Base-by-base conservation (phyloP, 1,140 invertebrate genomes). In the Caenorhabditis remanei region DNA sequence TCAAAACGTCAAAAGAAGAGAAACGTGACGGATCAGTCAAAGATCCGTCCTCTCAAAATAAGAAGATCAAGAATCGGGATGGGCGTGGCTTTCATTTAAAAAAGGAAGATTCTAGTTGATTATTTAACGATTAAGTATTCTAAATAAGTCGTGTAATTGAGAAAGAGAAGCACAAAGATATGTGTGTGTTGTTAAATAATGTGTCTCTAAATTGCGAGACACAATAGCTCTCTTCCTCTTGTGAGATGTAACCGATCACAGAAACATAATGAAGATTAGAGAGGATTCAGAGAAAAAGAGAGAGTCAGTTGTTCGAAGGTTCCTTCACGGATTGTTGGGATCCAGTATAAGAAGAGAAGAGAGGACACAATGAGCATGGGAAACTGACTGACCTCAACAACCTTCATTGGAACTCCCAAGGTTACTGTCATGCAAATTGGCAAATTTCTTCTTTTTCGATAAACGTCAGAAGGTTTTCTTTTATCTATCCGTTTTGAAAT, bases 181-280 rank as follows among this genome's bases (percentile, higher is more conserved):
- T 46, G 40, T 50, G 40, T 50, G 40, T 79, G 71, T 79, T 79
- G 71, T 79, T 79, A 79, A 46, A 79, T 79, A 79, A 79, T 79
- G 71, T 79, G 71, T 50, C 71, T 79, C 71, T 79, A 79, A 79
- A 79, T 79, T 79, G 71, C 43, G 46, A 79, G 71, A 50, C 71
- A 79, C 71, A 79, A 79, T 79, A 46, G 71, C 71, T 79, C 71
- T 71, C 67, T 43, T 71, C 41, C 40, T 50, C 21, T 14, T 58
- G 67, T 79, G 46, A 50, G 71, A 79, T 79, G 71, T 79, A 50
- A 48, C 46, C 71, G 46, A 79, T 79, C 43, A 7, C 8, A 4
- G 21, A 79, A 46, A 79, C 6, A 79, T 16, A 46, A 41, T 46
- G 16, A 16, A 16, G 46, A 79, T 79, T 50, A 32, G 46, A 50